Conservation (phyloP, 2,888 invertebrate species). For the Watsonalla cultraria region DNA sequence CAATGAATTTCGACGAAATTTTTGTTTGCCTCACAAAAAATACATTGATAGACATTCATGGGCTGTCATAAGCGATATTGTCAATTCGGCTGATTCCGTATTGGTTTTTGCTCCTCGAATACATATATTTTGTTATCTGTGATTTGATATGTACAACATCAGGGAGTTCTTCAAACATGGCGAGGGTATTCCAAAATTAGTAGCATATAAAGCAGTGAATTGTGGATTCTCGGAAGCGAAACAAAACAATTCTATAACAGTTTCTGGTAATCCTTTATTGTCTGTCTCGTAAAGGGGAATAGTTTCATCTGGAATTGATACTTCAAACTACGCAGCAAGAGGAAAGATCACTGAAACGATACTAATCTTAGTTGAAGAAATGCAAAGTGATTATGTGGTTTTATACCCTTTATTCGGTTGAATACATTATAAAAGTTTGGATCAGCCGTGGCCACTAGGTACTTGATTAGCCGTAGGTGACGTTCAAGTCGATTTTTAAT, state of each 20-base stretch:
- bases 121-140: not conserved
- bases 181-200: constrained; percentile 33
- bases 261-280: constrained; percentile 58
- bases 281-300: constrained; percentile 45
- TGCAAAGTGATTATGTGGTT: not conserved
- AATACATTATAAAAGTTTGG: too few species aligned
- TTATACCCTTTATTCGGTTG: too few species aligned
- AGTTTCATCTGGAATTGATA: constrained; percentile 50
- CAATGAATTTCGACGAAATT: constrained; percentile 46
- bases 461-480: not conserved
- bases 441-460: not conserved
- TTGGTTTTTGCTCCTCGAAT: not conserved
- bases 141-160: not conserved
- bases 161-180: not conserved
- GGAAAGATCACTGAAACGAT: not conserved
- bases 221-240: constrained; percentile 43
- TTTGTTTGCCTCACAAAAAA: constrained; percentile 30
- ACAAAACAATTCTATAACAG: constrained; percentile 41
- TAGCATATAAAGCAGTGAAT: constrained; percentile 30
- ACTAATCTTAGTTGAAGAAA: not conserved
- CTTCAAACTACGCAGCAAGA: constrained; percentile 28
- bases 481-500: constrained; percentile 12
- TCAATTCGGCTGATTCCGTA: constrained; percentile 7
- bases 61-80: constrained; percentile 33
- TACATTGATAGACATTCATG: constrained; percentile 34